phyloP scores from a whole-genome alignment of 2,797 vertebrate genomes.

The Echeneis naucrates region DNA sequence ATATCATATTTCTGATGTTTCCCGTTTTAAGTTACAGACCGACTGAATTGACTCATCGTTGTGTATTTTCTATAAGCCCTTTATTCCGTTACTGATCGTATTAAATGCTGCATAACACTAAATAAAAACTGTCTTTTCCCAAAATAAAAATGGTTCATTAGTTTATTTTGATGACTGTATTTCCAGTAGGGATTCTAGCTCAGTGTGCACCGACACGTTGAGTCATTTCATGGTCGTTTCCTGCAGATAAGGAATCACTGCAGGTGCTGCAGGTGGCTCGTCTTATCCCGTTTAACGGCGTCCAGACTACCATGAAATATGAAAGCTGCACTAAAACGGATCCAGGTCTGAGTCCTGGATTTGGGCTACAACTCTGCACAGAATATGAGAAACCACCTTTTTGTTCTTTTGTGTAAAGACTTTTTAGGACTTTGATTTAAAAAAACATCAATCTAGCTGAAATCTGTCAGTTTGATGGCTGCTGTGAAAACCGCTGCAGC shows the following conservation, averaged over 20 bases:
- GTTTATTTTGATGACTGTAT: neutral
- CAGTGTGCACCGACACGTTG: neutral
- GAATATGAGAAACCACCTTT: neutral
- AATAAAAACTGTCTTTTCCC: neutral
- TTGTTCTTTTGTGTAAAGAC: neutral
- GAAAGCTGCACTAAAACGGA: neutral
- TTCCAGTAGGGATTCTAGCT: neutral
- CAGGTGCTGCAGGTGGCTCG: too few species aligned
- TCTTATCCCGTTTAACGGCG: too few species aligned
- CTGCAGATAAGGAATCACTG: neutral
- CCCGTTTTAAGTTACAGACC: too few species aligned
- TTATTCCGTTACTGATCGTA: too few species aligned
- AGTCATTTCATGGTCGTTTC: neutral
- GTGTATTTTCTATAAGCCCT: too few species aligned
- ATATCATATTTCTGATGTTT: too few species aligned
- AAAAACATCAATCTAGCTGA: neutral
- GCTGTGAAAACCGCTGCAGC: neutral
- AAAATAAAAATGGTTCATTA: too few species aligned
- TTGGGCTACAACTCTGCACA: neutral
- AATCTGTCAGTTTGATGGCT: neutral
- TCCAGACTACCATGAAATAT: neutral
- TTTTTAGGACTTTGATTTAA: constrained; percentile 8
- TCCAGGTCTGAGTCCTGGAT: neutral
- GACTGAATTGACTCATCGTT: too few species aligned
- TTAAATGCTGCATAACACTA: neutral